These are phyloP conservation scores for Cordylochernes scorpioides DNA, from an alignment of 2,888 invertebrate species.

Conservation along the genomic window DNA sequence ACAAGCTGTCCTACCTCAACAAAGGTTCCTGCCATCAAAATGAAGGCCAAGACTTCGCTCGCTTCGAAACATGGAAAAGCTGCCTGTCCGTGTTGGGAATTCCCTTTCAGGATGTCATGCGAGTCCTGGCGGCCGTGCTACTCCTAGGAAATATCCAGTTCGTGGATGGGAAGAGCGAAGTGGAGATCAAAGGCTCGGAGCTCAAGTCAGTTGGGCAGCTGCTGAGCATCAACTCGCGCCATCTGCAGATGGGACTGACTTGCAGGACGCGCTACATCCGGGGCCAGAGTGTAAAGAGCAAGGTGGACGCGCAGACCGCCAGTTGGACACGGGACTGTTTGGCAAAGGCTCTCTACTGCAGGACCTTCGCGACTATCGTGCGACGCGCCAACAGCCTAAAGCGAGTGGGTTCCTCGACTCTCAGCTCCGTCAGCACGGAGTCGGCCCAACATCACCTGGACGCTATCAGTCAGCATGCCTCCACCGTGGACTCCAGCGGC, in stretches of 20 bases:
- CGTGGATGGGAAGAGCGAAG: constrained; percentile 37
- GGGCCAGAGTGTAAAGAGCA: constrained; percentile 47
- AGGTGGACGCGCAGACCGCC: constrained; percentile 49
- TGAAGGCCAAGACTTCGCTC: constrained; percentile 38
- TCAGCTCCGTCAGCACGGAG: constrained; percentile 71
- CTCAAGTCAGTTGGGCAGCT: constrained; percentile 57
- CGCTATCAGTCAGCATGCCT: constrained; percentile 55
- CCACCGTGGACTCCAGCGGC: constrained; percentile 42
- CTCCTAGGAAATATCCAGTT: constrained; percentile 74
- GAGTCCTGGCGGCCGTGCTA: constrained; percentile 69
- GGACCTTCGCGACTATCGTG: constrained; percentile 76
- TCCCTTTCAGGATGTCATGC: constrained; percentile 70
- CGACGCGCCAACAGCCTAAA: constrained; percentile 70
- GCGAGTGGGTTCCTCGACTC: constrained; percentile 42
- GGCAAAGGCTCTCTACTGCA: constrained; percentile 70
- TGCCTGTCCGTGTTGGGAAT: constrained; percentile 43
- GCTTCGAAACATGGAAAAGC: constrained; percentile 62
- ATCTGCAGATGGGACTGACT: constrained; percentile 51
- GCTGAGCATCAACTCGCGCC: constrained; percentile 43
- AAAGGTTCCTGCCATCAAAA: constrained; percentile 42
- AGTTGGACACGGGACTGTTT: constrained; percentile 59
- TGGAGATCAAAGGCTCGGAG: constrained; percentile 44
- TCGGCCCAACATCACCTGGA: constrained; percentile 48
- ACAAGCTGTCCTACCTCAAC: constrained; percentile 52
- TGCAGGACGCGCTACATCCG: constrained; percentile 48